Conservation (phyloP, 1,140 invertebrate genomes). For the Macrobrachium nipponense region DNA sequence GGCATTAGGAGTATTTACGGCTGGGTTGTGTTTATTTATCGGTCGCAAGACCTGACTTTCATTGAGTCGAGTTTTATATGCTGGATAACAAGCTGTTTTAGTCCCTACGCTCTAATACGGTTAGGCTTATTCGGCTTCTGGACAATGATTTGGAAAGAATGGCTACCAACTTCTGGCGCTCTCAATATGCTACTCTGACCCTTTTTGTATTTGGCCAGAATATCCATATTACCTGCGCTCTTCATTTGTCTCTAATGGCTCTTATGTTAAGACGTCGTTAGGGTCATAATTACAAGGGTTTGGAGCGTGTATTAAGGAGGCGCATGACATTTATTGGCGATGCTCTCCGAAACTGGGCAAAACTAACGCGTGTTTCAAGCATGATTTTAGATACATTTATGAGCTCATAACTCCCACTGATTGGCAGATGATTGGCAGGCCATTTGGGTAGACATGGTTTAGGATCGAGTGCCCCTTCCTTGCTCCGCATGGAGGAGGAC, state of each 20-base stretch:
- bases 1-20: constrained; percentile 49
- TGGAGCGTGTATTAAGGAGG: constrained; percentile 4
- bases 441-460: constrained; percentile 33
- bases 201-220: background rate
- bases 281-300: constrained; percentile 2
- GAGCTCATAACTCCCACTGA: constrained; percentile 5
- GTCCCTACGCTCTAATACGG: background rate
- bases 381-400: constrained; percentile 34
- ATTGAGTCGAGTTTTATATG: constrained; percentile 25
- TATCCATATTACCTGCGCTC: background rate
- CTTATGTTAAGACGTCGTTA: background rate
- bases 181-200: background rate
- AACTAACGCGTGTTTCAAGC: constrained; percentile 25
- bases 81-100: constrained; percentile 6
- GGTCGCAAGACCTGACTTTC: constrained; percentile 35
- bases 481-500: background rate
- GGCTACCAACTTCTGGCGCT: background rate
- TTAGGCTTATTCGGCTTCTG: constrained; percentile 23
- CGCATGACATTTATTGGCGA: constrained; percentile 19
- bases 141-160: constrained; percentile 7
- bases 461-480: background rate
- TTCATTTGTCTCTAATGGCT: background rate
- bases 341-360: constrained; percentile 7
- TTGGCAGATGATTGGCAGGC: constrained; percentile 30
- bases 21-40: constrained; percentile 48